Base-by-base conservation (phyloP, 2,888 invertebrate genomes). In the Callyntrura sp. region DNA sequence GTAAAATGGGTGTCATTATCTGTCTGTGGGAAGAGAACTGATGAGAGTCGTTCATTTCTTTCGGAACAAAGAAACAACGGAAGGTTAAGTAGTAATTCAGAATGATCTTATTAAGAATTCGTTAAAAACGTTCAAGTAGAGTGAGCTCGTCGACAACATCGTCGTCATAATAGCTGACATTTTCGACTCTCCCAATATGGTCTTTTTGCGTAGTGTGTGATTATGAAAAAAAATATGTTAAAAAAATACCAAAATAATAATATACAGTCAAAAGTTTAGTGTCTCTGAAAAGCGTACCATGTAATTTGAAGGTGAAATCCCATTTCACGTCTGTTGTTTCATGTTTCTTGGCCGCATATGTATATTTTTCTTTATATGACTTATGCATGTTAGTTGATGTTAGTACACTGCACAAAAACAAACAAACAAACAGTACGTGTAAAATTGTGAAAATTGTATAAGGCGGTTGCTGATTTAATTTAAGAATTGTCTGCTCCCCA, bases 41-140 rank as follows among this genome's bases (percentile, higher is more conserved):
- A n/a, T n/a, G n/a, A n/a, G 4, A 68, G 43, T 45, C 43, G 45
- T 70, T 70, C n/a, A n/a, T n/a, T n/a, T n/a, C n/a, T n/a, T n/a
- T n/a, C n/a, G 20, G 17, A 20, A 20, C n/a, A 45, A 65, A 11
- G 14, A 57, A 85, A 84, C 20, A 43, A 73, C 43, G 57, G 45
- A 70, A 45, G 35, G 43, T 43, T 70, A 43, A 45, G 25, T 43
- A 28, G n/a, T 51, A 55, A 68, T 23, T 78, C 48, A 8, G 11
- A 79, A 43, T 85, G 85, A 78, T 85, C 62, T 85, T 78, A 85
- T 85, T 85, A 78, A 43, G 28, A 48, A 85, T 78, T 17, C 85
- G 28, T 76, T 62, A 48, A 78, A 76, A 20, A 48, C 12, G 20
- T 28, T 25, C 17, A 55, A 48, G 51, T 1, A 65, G 45, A 12